phyloP scores from a whole-genome alignment of 2,113 vertebrate genomes.

The Cyphomyrus plagiostoma region DNA sequence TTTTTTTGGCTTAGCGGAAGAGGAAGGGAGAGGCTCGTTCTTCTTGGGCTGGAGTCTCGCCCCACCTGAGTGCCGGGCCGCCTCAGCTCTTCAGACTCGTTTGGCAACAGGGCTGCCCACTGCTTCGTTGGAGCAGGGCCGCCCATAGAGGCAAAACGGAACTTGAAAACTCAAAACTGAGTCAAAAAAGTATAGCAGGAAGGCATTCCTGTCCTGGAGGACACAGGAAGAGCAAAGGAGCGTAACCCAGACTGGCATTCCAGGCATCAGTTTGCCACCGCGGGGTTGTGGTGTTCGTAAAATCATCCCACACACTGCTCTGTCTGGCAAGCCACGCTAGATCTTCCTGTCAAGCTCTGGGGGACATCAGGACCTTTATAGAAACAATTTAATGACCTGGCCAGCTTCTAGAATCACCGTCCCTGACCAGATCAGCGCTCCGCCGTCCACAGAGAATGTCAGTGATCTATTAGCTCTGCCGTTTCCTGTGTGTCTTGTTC shows the following conservation, averaged over 20 bases:
- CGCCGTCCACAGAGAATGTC: neutral
- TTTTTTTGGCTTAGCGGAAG: neutral
- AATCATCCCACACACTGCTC: neutral
- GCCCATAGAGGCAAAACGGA: neutral
- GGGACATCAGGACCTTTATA: conserved; percentile 51
- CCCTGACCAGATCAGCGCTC: conserved; percentile 2
- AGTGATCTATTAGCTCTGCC: conserved; percentile 4
- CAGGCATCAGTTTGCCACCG: neutral
- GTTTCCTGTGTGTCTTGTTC: conserved; percentile 23
- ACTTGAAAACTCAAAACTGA: neutral
- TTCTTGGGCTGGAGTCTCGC: neutral
- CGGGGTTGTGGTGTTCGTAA: neutral
- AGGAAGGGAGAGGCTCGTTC: neutral
- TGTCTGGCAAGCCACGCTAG: conserved; percentile 14
- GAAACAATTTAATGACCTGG: conserved; percentile 57
- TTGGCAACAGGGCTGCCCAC: neutral
- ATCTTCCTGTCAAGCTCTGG: conserved; percentile 20
- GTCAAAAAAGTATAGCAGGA: neutral
- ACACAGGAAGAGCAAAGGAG: neutral
- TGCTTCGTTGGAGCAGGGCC: neutral
- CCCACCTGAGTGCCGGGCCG: neutral
- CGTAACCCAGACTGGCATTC: neutral
- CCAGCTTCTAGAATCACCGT: conserved; percentile 32
- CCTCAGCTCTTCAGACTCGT: neutral
- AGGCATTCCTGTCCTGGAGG: neutral